These are phyloP conservation scores for Sebastes vulpes DNA, from an alignment of 2,797 vertebrate genomes.

Conservation along the genomic window DNA sequence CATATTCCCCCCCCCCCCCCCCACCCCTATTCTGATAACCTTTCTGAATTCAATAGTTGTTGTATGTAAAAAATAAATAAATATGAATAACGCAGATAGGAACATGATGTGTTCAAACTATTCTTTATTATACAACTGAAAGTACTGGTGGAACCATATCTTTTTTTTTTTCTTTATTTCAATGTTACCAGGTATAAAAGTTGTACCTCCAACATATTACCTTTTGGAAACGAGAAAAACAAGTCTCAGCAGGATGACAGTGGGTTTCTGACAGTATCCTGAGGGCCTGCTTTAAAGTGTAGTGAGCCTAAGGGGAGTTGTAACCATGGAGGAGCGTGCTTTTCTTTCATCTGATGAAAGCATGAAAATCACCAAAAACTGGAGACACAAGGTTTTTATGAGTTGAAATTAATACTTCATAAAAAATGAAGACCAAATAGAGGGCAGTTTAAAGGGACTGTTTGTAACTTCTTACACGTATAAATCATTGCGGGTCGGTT, in stretches of 20 bases:
- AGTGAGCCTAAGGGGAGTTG: background rate
- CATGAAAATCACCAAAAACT: background rate
- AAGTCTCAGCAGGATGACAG: background rate
- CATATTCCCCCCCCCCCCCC: background rate
- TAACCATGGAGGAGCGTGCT: background rate
- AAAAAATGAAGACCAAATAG: background rate
- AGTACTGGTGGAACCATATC: background rate
- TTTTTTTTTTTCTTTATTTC: background rate
- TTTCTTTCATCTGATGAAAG: background rate
- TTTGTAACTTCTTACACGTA: too few relatives aligned
- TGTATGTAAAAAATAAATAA: background rate
- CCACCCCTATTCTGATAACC: constrained; percentile 1
- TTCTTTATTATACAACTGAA: constrained; percentile 1
- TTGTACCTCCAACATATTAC: background rate
- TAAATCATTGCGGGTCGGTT: too few relatives aligned
- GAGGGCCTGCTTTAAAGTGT: background rate
- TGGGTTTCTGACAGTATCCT: background rate
- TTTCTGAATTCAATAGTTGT: constrained; percentile 1
- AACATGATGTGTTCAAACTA: background rate
- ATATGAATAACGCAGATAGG: background rate
- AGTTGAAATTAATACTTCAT: background rate
- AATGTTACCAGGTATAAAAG: background rate
- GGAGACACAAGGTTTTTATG: background rate
- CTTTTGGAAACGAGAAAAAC: background rate
- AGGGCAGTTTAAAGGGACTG: background rate